Conservation (phyloP, 2,888 invertebrate species). For the Ennomos erosarius region DNA sequence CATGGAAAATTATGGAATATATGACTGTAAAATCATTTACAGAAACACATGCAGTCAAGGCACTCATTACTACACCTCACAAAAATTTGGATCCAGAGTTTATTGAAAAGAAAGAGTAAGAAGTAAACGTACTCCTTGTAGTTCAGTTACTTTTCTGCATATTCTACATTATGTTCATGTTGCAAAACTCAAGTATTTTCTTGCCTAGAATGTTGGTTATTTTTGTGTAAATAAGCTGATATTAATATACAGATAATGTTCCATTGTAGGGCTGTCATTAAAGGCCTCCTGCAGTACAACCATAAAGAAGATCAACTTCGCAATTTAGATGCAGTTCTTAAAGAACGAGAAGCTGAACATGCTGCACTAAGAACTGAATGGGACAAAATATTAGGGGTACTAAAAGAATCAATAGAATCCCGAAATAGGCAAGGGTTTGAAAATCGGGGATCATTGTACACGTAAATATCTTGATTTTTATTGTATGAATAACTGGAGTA, state of each 20-base stretch:
- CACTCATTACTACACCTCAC: slow-evolving; percentile 52
- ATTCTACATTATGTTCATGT: no score
- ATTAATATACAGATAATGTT: slow-evolving; percentile 14
- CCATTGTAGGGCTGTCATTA: slow-evolving; percentile 58
- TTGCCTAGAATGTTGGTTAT: no score
- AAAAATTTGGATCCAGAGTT: slow-evolving; percentile 53
- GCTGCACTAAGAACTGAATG: slow-evolving; percentile 49
- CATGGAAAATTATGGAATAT: slow-evolving; percentile 61
- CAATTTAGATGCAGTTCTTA: slow-evolving; percentile 45
- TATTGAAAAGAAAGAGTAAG: slow-evolving; percentile 64
- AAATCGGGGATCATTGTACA: slow-evolving; percentile 48
- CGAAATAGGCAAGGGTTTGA: slow-evolving; percentile 40
- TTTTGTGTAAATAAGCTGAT: no score
- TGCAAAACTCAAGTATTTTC: no score
- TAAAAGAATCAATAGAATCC: slow-evolving; percentile 46
- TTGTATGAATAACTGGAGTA: not conserved
- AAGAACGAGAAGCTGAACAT: slow-evolving; percentile 51
- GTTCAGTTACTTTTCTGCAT: no score
- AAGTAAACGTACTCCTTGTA: slow-evolving; percentile 8
- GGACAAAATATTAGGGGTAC: slow-evolving; percentile 51
- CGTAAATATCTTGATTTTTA: slow-evolving; percentile 46
- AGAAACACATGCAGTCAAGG: slow-evolving; percentile 58
- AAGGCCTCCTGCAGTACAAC: slow-evolving; percentile 49
- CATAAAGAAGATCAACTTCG: slow-evolving; percentile 52
- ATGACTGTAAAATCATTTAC: slow-evolving; percentile 58